Evolutionary conservation across 2,888 invertebrate genomes (phyloP), one percentile per base, ranked within the genome.

Genomic region (Plagodis dolabraria): DNA sequence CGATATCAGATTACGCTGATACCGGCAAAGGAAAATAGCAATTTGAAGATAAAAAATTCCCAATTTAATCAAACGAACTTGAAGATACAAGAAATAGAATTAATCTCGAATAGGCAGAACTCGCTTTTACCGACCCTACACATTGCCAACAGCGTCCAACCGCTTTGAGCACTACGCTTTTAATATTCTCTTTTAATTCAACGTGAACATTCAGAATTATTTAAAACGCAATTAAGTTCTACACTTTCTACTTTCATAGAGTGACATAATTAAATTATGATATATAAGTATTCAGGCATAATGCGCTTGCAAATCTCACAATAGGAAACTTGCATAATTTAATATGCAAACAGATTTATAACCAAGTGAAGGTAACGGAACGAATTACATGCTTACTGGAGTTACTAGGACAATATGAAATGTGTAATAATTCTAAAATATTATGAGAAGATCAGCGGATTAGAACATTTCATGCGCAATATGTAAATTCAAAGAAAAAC

Each of bases 91-190:
- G 56, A 68, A 63, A 48, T 43, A 38, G 8, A 53, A 61, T 57
- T 64, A 63, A 48, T 47, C 33, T 50, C 36, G 44, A 53, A 61
- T 42, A 53, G 51, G 60, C 48, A 35, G 33, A 56, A 40, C n/a
- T 57, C 38, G 53, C 55, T 69, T 68, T 42, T 65, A 51, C 70
- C 67, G 65, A 70, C 75, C 61, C 9, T 69, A 71, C 60, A 57
- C 40, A 10, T 65, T 67, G 65, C 52, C 40, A 43, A 49, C 50
- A 51, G 12, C 33, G 36, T 53, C 49, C 40, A 58, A 40, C 22
- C 40, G 42, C 50, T 59, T 59, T 54, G 49, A 35, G n/a, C 42
- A 54, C 38, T 48, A 33, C 45, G 7, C 33, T 55, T 52, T 52
- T 47, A 55, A 55, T 55, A 55, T 60, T 51, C 51, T 44, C 51